Base-by-base conservation (phyloP, 2,113 vertebrate species). In the Emydocephalus ijimae region DNA sequence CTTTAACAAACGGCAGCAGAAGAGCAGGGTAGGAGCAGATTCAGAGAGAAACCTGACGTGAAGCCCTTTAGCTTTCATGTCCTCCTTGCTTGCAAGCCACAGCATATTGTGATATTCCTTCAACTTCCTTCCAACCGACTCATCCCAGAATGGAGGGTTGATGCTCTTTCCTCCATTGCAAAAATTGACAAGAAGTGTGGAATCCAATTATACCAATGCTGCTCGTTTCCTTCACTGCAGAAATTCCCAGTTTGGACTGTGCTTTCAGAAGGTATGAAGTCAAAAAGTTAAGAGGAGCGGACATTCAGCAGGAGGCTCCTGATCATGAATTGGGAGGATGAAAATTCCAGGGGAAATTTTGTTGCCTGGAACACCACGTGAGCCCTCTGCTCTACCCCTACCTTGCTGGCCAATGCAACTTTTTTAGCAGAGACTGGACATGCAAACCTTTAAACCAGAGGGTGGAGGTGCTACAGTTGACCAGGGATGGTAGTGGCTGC, bases 131-230 rank as follows among this genome's bases (percentile, higher is more conserved):
- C 50, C 34, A 52, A 52, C 18, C 57, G 39, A 91, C 85, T 50
- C 59, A 34, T 0, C 0, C 4, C 0, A 34, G 39, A 50, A 85
- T n/a, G 64, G 0, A 23, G 24, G 39, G 3, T 18, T 34, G 14
- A 85, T 45, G 18, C 23, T n/a, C 74, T 85, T 61, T 86, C 45
- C 57, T 52, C 34, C 52, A 74, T 54, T 45, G 56, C 11, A 14
- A 24, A 24, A 57, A 4, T 48, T 23, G n/a, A 90, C 64, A 34
- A 23, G 7, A 34, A 87, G 29, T 0, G 0, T 39, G 69, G 39
- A 50, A 81, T 39, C 12, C 48, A 48, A 11, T 56, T 39, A 45
- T 8, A 10, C n/a, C n/a, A 3, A 26, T 48, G 92, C 52, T 90
- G 64, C 64, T 93, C 14, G 21, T 95, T 91, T 87, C 85, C 93